phyloP scores from a whole-genome alignment of 1,140 invertebrate species.

The Oryzaephilus surinamensis region DNA sequence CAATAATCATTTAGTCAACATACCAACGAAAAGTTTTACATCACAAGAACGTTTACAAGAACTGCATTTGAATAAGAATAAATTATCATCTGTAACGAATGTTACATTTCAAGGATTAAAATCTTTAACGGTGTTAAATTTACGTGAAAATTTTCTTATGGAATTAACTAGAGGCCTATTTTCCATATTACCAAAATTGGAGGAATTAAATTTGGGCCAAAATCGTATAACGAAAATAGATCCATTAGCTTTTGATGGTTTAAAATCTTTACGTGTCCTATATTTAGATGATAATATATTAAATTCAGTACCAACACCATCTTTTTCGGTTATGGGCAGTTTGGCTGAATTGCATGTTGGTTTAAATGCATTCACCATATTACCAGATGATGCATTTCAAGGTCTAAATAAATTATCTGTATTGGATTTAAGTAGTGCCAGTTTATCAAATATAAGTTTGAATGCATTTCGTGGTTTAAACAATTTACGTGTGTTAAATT shows the following conservation, averaged over 20 bases:
- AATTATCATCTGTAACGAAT: slow-evolving; percentile 67
- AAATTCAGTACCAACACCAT: slow-evolving; percentile 57
- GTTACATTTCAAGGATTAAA: slow-evolving; percentile 68
- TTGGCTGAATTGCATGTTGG: slow-evolving; percentile 75
- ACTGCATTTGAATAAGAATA: slow-evolving; percentile 74
- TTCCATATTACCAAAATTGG: slow-evolving; percentile 58
- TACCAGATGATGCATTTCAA: slow-evolving; percentile 64
- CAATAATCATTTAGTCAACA: slow-evolving; percentile 68
- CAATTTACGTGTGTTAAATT: slow-evolving; percentile 59
- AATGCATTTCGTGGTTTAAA: slow-evolving; percentile 64
- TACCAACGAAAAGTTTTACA: slow-evolving; percentile 65
- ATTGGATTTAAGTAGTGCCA: slow-evolving; percentile 69
- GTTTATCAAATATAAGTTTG: slow-evolving; percentile 61
- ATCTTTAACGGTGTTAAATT: slow-evolving; percentile 65
- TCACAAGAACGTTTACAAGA: slow-evolving; percentile 70
- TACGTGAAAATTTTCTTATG: slow-evolving; percentile 73
- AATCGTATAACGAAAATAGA: slow-evolving; percentile 77
- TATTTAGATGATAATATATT: slow-evolving; percentile 80
- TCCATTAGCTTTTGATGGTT: slow-evolving; percentile 63
- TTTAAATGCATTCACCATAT: slow-evolving; percentile 62
- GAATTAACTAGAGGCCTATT: slow-evolving; percentile 67
- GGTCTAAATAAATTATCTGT: slow-evolving; percentile 61
- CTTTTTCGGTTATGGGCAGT: slow-evolving; percentile 58
- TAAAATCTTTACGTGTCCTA: slow-evolving; percentile 62
- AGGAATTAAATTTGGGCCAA: slow-evolving; percentile 76